Percentiles rank a stretch among this genome's conserved stretches.
Conservation (phyloP, 2,888 invertebrate species). For the Trachelus iudaicus region DNA sequence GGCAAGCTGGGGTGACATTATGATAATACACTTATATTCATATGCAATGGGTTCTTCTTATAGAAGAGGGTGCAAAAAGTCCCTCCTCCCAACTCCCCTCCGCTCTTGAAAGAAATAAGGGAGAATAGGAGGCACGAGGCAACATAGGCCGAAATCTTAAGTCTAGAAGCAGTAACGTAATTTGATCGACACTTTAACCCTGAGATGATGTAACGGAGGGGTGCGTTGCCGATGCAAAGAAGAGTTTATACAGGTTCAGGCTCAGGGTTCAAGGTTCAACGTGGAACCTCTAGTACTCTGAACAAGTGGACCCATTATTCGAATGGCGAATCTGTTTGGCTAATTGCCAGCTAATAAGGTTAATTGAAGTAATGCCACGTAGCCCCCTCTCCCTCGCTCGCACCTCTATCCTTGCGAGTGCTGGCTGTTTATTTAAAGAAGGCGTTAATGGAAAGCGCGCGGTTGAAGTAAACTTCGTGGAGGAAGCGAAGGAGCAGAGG, state of each 20-base stretch:
- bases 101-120: not conserved
- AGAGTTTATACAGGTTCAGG: slow-evolving; percentile 4
- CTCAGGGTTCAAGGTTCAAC: not conserved
- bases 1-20: slow-evolving; percentile 41
- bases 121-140: not conserved
- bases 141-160: slow-evolving; percentile 19
- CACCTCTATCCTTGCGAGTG: not conserved
- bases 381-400: not conserved
- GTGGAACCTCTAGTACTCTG: not conserved
- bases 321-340: slow-evolving; percentile 29
- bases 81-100: too few relatives aligned
- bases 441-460: slow-evolving; percentile 4
- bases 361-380: slow-evolving; percentile 29
- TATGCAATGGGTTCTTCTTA: slow-evolving; percentile 47
- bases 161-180: slow-evolving; percentile 43
- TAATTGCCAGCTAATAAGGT: slow-evolving; percentile 44
- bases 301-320: slow-evolving; percentile 22
- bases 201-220: slow-evolving; percentile 38
- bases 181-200: slow-evolving; percentile 50
- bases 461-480: not conserved
- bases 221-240: slow-evolving; percentile 8
- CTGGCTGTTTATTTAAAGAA: not conserved
- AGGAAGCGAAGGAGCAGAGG: not conserved
- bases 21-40: slow-evolving; percentile 62
- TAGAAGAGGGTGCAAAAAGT: too few relatives aligned